Conservation (phyloP, 2,113 vertebrate genomes). For the Sus scrofa region DNA sequence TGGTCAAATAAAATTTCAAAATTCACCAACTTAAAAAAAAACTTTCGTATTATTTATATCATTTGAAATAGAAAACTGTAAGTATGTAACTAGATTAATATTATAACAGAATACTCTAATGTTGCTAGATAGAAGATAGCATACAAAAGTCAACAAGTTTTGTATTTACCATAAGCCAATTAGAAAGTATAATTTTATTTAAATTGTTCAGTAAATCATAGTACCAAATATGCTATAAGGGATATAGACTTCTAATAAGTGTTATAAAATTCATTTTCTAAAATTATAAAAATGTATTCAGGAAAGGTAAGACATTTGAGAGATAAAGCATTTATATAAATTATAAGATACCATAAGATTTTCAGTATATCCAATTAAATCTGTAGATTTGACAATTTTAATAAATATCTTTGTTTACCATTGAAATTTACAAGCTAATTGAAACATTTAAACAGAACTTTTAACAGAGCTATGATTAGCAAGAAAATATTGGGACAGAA, state of each 20-base stretch:
- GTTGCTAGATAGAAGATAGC: not conserved
- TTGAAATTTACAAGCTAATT: not conserved
- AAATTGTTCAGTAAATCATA: not conserved
- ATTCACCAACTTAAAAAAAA: not conserved
- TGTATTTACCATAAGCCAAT: not conserved
- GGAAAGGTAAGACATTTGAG: not conserved
- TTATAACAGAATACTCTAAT: not conserved
- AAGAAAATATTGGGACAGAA: not conserved
- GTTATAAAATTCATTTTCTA: not conserved
- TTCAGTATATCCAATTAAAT: not conserved
- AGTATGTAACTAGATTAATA: not conserved
- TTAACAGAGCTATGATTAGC: not conserved
- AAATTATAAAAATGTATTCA: not conserved
- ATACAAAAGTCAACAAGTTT: not conserved
- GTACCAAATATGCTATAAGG: not conserved
- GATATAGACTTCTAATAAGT: not conserved
- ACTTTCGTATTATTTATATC: not conserved
- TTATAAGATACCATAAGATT: not conserved
- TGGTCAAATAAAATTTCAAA: not conserved
- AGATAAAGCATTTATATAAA: not conserved
- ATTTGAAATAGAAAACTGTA: not conserved
- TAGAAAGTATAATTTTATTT: not conserved
- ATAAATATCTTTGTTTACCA: not conserved
- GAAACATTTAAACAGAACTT: not conserved
- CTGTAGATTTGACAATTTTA: not conserved